phyloP scores from a whole-genome alignment of 2,113 vertebrate genomes.

The Forbesichthys agassizii region DNA sequence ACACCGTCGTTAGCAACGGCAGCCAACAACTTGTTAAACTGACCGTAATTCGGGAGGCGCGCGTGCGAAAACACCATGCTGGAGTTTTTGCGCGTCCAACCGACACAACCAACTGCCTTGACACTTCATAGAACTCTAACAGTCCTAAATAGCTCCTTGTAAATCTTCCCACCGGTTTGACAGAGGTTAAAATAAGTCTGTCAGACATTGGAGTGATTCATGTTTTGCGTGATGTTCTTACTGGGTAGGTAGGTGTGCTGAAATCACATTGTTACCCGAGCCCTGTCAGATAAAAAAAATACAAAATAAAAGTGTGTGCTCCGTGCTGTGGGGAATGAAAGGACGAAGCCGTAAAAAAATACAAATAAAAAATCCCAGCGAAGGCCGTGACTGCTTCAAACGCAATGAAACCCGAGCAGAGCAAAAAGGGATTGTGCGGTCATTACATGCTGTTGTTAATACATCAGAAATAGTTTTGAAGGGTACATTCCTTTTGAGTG shows the following conservation, averaged over 20 bases:
- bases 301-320: constrained; percentile 16
- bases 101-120: no score
- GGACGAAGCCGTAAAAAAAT: constrained; percentile 24
- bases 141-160: no score
- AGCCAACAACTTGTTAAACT: constrained; percentile 53
- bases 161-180: constrained; percentile 27
- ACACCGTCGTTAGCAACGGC: constrained; percentile 15
- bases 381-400: constrained; percentile 26
- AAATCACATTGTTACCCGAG: constrained; percentile 19
- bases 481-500: constrained; percentile 60
- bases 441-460: constrained; percentile 46
- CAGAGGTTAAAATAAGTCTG: constrained; percentile 35
- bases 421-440: background rate
- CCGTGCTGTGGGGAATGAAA: constrained; percentile 35
- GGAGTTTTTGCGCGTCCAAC: no score
- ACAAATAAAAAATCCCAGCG: constrained; percentile 38
- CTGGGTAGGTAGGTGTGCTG: constrained; percentile 28
- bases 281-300: constrained; percentile 52
- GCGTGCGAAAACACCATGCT: no score
- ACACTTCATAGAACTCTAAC: no score
- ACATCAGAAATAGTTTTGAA: constrained; percentile 55
- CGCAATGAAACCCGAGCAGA: no score
- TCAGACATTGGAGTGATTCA: constrained; percentile 47
- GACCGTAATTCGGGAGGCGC: constrained; percentile 40
- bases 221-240: constrained; percentile 32